phyloP scores from a whole-genome alignment of 2,113 vertebrate genomes.

The Etheostoma cragini region DNA sequence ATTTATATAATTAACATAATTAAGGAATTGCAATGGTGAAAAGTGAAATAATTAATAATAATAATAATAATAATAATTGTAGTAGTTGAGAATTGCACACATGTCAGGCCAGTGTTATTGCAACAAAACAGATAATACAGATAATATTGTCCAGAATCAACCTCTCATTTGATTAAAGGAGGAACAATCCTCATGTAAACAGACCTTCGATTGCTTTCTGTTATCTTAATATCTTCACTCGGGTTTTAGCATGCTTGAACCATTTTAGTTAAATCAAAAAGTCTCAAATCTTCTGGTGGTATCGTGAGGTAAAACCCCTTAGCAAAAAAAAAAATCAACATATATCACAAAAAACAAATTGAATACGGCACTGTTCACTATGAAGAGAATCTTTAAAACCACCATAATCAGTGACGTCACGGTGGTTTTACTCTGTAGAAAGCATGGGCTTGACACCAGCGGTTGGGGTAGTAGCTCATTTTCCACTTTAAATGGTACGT shows the following conservation, averaged over 20 bases:
- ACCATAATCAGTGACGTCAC: neutral
- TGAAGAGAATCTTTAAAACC: neutral
- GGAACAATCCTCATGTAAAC: neutral
- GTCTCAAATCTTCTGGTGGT: neutral
- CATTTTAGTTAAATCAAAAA: neutral
- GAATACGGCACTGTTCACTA: neutral
- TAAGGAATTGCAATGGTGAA: no score
- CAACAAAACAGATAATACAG: no score
- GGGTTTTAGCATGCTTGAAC: neutral
- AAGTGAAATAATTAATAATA: no score
- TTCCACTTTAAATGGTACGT: neutral
- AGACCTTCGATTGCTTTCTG: neutral
- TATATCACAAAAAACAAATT: neutral
- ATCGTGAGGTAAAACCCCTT: neutral
- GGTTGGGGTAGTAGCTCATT: neutral
- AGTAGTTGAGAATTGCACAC: no score
- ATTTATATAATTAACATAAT: no score
- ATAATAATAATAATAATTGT: no score
- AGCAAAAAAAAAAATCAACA: neutral
- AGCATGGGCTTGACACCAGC: no score
- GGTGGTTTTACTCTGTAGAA: neutral
- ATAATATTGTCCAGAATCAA: no score
- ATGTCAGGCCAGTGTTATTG: no score
- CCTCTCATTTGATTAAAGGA: neutral
- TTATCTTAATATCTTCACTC: constrained; percentile 4